phyloP scores from a whole-genome alignment of 2,888 invertebrate genomes.

The Cheilosia soror region DNA sequence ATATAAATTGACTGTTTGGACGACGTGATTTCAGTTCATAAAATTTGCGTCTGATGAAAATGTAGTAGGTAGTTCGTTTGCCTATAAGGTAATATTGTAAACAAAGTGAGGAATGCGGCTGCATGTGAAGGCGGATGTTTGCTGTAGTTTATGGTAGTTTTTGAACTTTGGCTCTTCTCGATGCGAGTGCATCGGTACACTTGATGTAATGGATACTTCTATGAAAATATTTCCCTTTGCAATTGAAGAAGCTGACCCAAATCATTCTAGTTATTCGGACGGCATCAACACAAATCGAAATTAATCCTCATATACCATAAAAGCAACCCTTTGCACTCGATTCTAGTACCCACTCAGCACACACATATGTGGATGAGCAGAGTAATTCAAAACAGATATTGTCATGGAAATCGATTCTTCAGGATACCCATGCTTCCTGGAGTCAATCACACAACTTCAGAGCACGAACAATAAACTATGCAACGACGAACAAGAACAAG shows the following conservation, averaged over 20 bases:
- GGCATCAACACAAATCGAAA: conserved; percentile 12
- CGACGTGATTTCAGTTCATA: conserved; percentile 67
- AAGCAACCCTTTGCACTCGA: not conserved
- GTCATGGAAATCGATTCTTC: conserved; percentile 28
- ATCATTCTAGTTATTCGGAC: not conserved
- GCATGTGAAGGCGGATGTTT: conserved; percentile 23
- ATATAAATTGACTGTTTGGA: conserved; percentile 63
- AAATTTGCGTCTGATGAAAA: not conserved
- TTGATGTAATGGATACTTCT: not conserved
- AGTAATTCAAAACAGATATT: conserved; percentile 42
- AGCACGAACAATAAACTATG: not conserved
- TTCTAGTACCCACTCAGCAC: too few relatives aligned
- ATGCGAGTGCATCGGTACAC: conserved; percentile 16
- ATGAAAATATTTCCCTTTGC: not conserved
- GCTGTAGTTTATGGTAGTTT: not conserved
- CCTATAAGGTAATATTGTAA: conserved; percentile 13
- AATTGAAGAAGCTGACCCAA: conserved; percentile 11
- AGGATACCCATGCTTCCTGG: not conserved
- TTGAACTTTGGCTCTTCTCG: conserved; percentile 18
- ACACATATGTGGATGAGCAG: not conserved
- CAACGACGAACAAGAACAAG: not conserved
- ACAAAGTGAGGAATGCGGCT: conserved; percentile 2
- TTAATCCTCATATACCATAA: conserved; percentile 8
- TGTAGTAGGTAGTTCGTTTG: not conserved
- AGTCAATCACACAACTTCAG: not conserved